Percentiles rank a stretch among this genome's conserved stretches.
These are phyloP conservation scores for Apotomis betuletana DNA, from an alignment of 2,888 invertebrate genomes.

Conservation along the genomic window DNA sequence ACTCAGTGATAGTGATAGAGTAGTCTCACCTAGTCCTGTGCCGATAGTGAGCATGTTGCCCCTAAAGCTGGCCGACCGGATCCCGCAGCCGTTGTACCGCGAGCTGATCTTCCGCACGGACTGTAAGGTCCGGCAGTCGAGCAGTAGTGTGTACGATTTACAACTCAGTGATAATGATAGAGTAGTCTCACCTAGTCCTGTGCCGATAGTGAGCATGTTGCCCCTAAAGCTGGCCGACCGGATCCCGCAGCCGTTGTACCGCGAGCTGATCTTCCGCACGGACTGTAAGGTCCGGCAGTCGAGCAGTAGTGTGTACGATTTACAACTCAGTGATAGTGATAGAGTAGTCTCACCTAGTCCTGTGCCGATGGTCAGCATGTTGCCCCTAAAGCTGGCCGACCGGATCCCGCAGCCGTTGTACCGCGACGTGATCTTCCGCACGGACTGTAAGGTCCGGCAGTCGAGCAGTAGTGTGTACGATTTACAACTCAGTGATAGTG, in stretches of 20 bases:
- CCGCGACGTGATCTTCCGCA: constrained; percentile 91
- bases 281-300: constrained; percentile 94
- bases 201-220: constrained; percentile 95
- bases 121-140: constrained; percentile 94
- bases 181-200: constrained; percentile 86
- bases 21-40: constrained; percentile 88
- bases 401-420: constrained; percentile 96
- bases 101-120: constrained; percentile 91
- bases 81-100: constrained; percentile 95
- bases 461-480: constrained; percentile 90
- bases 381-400: constrained; percentile 94
- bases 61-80: constrained; percentile 95
- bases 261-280: constrained; percentile 90
- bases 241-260: constrained; percentile 96
- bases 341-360: constrained; percentile 85
- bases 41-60: constrained; percentile 96
- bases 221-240: constrained; percentile 96
- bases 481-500: neutral
- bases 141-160: constrained; percentile 85
- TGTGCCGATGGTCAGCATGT: constrained; percentile 96
- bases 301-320: constrained; percentile 87
- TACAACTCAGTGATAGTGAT: neutral
- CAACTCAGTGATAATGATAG: neutral
- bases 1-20: neutral
- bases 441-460: constrained; percentile 91